These are phyloP conservation scores for Caradrina kadenii DNA, from an alignment of 2,888 invertebrate genomes.

Conservation along the genomic window DNA sequence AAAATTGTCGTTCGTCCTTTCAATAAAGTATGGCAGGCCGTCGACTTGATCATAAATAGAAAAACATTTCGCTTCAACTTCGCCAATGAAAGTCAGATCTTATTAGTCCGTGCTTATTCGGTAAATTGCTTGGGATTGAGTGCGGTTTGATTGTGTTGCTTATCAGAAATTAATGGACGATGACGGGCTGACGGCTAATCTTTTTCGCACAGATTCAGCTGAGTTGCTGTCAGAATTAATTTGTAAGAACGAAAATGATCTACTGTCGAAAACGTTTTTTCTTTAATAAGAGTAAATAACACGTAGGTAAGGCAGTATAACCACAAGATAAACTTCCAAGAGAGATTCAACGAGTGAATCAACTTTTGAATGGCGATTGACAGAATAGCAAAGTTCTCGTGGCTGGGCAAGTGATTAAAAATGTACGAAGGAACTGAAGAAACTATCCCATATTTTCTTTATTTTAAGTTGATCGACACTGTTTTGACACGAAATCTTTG, in stretches of 20 bases:
- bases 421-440: not conserved
- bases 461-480: no score
- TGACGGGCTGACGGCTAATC: constrained; percentile 24
- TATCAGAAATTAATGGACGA: constrained; percentile 39
- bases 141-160: constrained; percentile 23
- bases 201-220: constrained; percentile 13
- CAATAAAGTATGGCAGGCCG: constrained; percentile 25
- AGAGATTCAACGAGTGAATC: not conserved
- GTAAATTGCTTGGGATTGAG: constrained; percentile 38
- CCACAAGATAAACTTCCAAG: not conserved
- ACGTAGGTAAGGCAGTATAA: no score
- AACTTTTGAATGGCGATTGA: constrained; percentile 7
- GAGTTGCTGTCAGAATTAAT: constrained; percentile 13
- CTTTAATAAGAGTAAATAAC: no score
- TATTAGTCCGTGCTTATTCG: constrained; percentile 50
- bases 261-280: not conserved
- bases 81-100: constrained; percentile 45
- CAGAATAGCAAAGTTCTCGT: not conserved
- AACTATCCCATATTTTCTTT: not conserved
- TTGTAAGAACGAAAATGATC: not conserved
- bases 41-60: constrained; percentile 48
- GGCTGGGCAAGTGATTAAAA: not conserved
- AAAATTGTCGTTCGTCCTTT: constrained; percentile 1
- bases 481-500: not conserved
- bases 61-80: constrained; percentile 32